Evolutionary conservation across 1,140 invertebrate species (phyloP), one percentile per base, ranked within the genome.

Genomic region (Coenobita brevimanus): DNA sequence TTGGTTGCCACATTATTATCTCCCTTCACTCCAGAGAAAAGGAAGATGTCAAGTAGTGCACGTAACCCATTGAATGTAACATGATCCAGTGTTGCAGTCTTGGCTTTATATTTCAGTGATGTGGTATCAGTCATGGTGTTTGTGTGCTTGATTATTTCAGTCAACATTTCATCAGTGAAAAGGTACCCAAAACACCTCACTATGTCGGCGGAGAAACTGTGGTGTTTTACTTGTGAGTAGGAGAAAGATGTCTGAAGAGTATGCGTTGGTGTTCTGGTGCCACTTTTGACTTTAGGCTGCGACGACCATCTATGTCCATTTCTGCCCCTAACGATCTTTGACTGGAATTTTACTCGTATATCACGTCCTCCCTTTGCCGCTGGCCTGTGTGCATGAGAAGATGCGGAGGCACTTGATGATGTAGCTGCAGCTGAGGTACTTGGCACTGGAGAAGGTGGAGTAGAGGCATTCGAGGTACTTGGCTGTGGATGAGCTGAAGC

Each of bases 1-100:
- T 75, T 75, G 33, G 71, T 38, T 21, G 71, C 8, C 13, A 75
- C 33, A 75, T 41, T 8, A 38, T 75, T 75, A 38, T 75, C 71
- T 24, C 33, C 15, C 33, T 75, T 75, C 13, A 33, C 71, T 10
- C 71, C 38, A 33, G 71, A 15, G 15, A 75, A 3, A 38, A 75
- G 6, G 13, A 75, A 38, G 24, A 75, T 38, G 8, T 24, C 71
- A 75, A 41, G 17, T 8, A 50, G 46, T 50, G 46, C 46, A 15
- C 13, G 27, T 69, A 69, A 69, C 64, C 27, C 64, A 27, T 13
- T 69, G 64, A 17, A 17, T 27, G 27, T 69, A 15, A 27, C 64
- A 15, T 69, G n/a, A 15, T 69, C 64, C 64, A 69, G 13, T 69
- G 64, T 69, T 69, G 64, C 64, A 10, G 10, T 69, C 64, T 69